Evolutionary conservation across 1,140 invertebrate species (phyloP), one percentile per base, ranked within the genome.

Genomic region (Amyelois transitella): DNA sequence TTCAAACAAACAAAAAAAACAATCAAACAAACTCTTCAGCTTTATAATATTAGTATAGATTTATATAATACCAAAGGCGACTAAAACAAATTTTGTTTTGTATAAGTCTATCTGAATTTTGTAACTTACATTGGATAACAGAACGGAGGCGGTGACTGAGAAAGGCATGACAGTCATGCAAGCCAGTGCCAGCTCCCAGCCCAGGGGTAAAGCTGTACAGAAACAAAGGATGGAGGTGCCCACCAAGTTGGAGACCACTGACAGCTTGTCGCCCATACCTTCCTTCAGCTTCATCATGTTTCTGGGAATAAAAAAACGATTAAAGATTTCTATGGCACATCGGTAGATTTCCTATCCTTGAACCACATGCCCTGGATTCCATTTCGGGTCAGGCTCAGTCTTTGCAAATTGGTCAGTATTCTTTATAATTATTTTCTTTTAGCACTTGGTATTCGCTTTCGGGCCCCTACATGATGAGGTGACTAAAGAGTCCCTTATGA

Each of bases 281-380:
- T 96, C 95, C 64, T 96, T 94, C 43, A 98, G 90, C 80, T 96
- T 95, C 69, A 95, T 92, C 77, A 98, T 91, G 76, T 98, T 96
- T 73, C 96, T 97, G 53, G 12, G 58, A 64, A 65, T 19, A 55
- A 19, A 50, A 58, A 10, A 21, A 25, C 8, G 8, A 24, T 24
- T 14, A 1, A 4, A 38, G 32, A 38, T 14, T 38, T 38, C 5
- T 14, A 1, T 14, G 12, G 25, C 25, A n/a, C n/a, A n/a, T n/a
- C n/a, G 7, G 7, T 28, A 12, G 25, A 8, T 28, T 28, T 28
- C 7, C 1, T 10, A 28, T 5, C 7, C 1, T 3, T 6, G 25
- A 10, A 28, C 2, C 25, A 28, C 7, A 28, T n/a, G n/a, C n/a
- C n/a, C n/a, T n/a, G n/a, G n/a, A n/a, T n/a, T n/a, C n/a, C n/a